phyloP scores from a whole-genome alignment of 2,888 invertebrate species.

The Cyclophora punctaria region DNA sequence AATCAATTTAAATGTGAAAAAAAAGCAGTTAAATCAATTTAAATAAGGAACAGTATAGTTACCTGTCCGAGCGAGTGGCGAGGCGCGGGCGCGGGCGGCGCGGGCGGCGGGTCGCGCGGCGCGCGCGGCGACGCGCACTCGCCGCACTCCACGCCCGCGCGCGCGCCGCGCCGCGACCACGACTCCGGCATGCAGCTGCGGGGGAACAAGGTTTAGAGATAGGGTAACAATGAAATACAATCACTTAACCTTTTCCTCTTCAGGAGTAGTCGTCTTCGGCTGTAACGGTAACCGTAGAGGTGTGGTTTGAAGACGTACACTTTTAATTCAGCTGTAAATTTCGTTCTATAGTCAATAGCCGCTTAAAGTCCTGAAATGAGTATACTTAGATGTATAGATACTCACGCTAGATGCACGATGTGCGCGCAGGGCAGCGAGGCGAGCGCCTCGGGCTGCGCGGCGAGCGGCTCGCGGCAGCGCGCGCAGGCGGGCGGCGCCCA shows the following conservation, averaged over 20 bases:
- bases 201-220: neutral
- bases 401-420: slow-evolving; percentile 87
- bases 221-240: no score
- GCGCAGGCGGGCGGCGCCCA: slow-evolving; percentile 84
- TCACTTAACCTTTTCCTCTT: no score
- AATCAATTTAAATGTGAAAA: no score
- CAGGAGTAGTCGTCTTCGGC: no score
- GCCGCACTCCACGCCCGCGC: slow-evolving; percentile 38
- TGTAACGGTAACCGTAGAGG: no score
- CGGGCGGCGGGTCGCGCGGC: slow-evolving; percentile 43
- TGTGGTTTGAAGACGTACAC: no score
- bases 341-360: no score
- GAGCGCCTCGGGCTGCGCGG: slow-evolving; percentile 67
- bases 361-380: no score
- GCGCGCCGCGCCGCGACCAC: slow-evolving; percentile 53
- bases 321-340: no score
- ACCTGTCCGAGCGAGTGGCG: slow-evolving; percentile 16
- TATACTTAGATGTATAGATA: slow-evolving; percentile 8
- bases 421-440: slow-evolving; percentile 91
- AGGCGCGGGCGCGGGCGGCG: slow-evolving; percentile 32
- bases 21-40: no score
- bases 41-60: neutral
- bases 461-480: slow-evolving; percentile 85
- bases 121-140: slow-evolving; percentile 56
- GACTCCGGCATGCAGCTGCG: slow-evolving; percentile 64